A percentile compares a stretch with the other conserved stretches of the same genome.
These are phyloP conservation scores for Sardina pilchardus DNA, from an alignment of 2,113 vertebrate genomes.

Conservation along the genomic window DNA sequence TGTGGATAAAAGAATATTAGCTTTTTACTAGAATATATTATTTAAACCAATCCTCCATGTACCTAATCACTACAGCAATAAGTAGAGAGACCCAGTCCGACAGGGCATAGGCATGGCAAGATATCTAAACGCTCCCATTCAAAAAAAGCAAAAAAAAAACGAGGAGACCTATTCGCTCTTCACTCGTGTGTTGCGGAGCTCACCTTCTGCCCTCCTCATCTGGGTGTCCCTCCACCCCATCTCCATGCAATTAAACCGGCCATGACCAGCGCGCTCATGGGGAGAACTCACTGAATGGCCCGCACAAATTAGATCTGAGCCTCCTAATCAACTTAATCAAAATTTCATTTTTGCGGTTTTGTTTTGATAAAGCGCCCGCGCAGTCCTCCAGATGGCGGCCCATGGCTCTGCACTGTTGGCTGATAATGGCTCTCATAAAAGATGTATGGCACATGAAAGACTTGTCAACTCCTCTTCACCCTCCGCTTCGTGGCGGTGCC, in stretches of 20 bases:
- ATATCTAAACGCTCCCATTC: not conserved
- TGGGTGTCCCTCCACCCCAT: constrained; percentile 41
- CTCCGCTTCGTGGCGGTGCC: constrained; percentile 26
- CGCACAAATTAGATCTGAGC: constrained; percentile 69
- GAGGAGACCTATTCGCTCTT: not conserved
- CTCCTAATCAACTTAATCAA: constrained; percentile 85
- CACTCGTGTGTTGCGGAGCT: constrained; percentile 41
- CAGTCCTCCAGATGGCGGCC: constrained; percentile 80
- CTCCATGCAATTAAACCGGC: constrained; percentile 66
- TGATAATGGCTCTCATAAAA: constrained; percentile 80
- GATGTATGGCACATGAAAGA: constrained; percentile 78
- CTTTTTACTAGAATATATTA: not conserved
- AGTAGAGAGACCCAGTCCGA: not conserved
- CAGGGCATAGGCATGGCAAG: not conserved
- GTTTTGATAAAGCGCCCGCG: constrained; percentile 76
- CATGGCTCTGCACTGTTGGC: constrained; percentile 71
- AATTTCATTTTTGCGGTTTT: constrained; percentile 85
- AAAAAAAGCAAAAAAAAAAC: not conserved
- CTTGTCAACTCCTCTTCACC: constrained; percentile 68
- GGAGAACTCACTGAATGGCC: constrained; percentile 73
- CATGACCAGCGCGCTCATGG: constrained; percentile 63
- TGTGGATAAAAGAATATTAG: not conserved
- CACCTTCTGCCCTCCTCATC: constrained; percentile 57
- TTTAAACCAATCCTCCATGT: not conserved
- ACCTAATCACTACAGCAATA: too few relatives aligned